A percentile compares a stretch with the other conserved stretches of the same genome.
These are phyloP conservation scores for Caenorhabditis doughertyi DNA, from an alignment of 2,888 invertebrate genomes.

Conservation along the genomic window DNA sequence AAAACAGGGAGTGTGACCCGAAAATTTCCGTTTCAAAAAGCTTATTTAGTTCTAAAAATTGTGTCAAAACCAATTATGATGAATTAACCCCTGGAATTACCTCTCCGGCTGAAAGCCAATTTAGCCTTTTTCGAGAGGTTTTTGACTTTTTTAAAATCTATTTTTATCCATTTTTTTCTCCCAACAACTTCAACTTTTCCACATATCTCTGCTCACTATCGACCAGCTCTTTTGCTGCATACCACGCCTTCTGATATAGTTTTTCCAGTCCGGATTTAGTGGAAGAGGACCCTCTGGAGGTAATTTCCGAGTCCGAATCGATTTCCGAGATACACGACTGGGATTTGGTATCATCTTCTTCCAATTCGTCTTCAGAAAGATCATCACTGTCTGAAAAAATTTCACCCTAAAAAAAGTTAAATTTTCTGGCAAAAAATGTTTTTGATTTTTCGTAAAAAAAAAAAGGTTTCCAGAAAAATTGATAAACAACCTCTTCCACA, in stretches of 20 bases:
- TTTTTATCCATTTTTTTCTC: constrained; percentile 86
- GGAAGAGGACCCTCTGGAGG: constrained; percentile 24
- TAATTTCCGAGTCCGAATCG: constrained; percentile 69
- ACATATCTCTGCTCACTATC: constrained; percentile 87
- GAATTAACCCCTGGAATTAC: too few relatives aligned
- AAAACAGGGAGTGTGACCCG: too few relatives aligned
- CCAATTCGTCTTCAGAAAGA: constrained; percentile 79
- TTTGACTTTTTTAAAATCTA: too few relatives aligned
- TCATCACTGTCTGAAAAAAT: constrained; percentile 79
- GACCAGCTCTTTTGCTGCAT: constrained; percentile 86
- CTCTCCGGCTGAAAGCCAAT: too few relatives aligned
- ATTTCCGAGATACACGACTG: constrained; percentile 53
- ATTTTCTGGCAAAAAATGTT: not conserved
- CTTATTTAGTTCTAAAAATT: too few relatives aligned
- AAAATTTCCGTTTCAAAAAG: too few relatives aligned
- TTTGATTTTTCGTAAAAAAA: too few relatives aligned
- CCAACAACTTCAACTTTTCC: too few relatives aligned
- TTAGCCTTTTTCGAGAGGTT: too few relatives aligned
- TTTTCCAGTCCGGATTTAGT: constrained; percentile 62
- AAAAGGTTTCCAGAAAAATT: too few relatives aligned
- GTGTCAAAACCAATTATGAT: too few relatives aligned
- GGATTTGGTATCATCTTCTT: constrained; percentile 76
- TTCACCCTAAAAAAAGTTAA: constrained; percentile 70
- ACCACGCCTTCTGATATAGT: constrained; percentile 82
- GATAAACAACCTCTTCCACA: too few relatives aligned